Evolutionary conservation across 1,140 invertebrate species (phyloP), one percentile per base, ranked within the genome.

Genomic region (Armadillidium nasatum): DNA sequence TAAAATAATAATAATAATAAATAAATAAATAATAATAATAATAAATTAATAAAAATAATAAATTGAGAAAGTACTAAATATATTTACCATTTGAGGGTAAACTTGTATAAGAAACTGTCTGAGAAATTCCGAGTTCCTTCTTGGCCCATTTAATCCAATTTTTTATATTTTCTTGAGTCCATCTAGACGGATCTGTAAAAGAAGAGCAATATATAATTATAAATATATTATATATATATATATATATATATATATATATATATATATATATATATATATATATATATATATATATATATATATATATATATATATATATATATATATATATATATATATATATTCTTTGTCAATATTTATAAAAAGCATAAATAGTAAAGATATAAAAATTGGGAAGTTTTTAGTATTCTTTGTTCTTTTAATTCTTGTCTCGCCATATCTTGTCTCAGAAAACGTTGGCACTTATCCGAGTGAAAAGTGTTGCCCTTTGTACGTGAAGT

Each of bases 101-200:
- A 44, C 44, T 43, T 4, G 50, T 22, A 2, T 46, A 15, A 15
- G 21, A 68, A 45, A 75, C 73, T 68, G 23, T 67, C 10, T 43
- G 45, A n/a, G 73, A 75, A 68, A 75, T 22, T 11, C 68, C 68
- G 9, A 66, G 66, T 68, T 75, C 73, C 23, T 66, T 75, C 13
- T 67, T 66, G n/a, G 73, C 73, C 73, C 73, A 75, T 44, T 54
- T 68, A 19, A 75, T 75, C 33, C 66, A 75, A 19, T 66, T 75
- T 33, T 75, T 75, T 13, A 75, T 75, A 45, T 75, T 54, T 66
- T 75, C 73, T 43, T 43, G 21, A 11, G 50, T 67, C 73, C 73
- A 75, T 43, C 21, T 10, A 21, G 54, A 44, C 6, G 73, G 73
- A 67, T 75, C 73, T 75, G 44, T 67, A 75, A 67, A 43, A 67